Evolutionary conservation across 2,113 vertebrate species (phyloP).

Genomic region (Podilymbus podiceps): DNA sequence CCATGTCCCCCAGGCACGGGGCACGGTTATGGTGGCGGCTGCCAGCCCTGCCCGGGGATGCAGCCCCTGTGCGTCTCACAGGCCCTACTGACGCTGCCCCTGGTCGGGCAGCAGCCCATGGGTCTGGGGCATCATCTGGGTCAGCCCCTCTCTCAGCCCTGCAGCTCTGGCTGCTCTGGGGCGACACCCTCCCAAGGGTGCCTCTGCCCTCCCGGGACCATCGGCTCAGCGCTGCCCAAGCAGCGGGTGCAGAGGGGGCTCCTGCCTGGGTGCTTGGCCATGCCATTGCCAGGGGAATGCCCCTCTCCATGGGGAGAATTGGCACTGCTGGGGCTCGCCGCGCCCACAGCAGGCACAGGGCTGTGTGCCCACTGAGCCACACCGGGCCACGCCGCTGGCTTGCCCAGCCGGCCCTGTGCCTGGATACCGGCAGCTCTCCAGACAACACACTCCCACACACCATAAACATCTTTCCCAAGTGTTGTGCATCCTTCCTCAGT

Average conservation of each 20-base stretch:
- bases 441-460: slow-evolving; percentile 35
- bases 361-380: accelerated
- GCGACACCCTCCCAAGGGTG: too few relatives aligned
- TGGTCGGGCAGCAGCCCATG: accelerated
- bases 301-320: accelerated
- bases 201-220: neutral
- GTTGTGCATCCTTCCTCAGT: neutral
- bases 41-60: neutral
- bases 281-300: accelerated
- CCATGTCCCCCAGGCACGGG: accelerated
- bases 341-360: accelerated
- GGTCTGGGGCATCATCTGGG: accelerated
- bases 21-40: accelerated
- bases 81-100: neutral
- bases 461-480: neutral
- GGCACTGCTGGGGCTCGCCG: accelerated
- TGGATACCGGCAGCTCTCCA: slow-evolving; percentile 50
- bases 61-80: neutral
- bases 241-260: neutral
- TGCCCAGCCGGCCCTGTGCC: neutral
- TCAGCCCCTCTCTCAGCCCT: accelerated
- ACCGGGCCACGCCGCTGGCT: accelerated
- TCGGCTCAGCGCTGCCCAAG: accelerated
- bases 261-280: accelerated
- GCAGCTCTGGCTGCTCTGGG: neutral